Conservation (phyloP, 1,140 invertebrate genomes). For the Nymphalis io region DNA sequence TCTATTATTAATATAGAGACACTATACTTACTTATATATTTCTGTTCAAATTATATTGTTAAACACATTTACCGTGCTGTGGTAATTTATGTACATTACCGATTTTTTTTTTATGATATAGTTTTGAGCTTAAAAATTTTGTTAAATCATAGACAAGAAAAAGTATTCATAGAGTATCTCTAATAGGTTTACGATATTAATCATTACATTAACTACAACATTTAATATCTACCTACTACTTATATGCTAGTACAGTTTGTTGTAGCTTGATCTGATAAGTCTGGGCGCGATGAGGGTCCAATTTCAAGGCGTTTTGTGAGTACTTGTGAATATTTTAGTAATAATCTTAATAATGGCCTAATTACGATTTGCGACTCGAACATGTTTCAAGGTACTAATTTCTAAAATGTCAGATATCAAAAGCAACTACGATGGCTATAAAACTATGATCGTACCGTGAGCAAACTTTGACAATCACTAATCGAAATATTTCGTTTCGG, state of each 20-base stretch:
- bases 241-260: conserved; percentile 23
- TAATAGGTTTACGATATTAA: conserved; percentile 18
- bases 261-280: conserved; percentile 24
- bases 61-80: conserved; percentile 16
- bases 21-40: conserved; percentile 18
- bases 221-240: conserved; percentile 32
- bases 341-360: too few species aligned
- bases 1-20: conserved; percentile 17
- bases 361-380: too few species aligned
- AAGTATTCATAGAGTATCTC: conserved; percentile 24
- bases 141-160: conserved; percentile 23
- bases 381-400: too few species aligned
- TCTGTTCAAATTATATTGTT: conserved; percentile 18
- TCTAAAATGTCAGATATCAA: too few species aligned
- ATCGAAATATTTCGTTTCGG: too few species aligned
- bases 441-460: too few species aligned
- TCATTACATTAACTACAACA: conserved; percentile 33
- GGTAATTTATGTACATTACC: conserved; percentile 32
- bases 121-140: conserved; percentile 26
- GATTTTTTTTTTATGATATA: conserved; percentile 23
- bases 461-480: too few species aligned
- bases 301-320: too few species aligned
- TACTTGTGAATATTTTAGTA: background rate
- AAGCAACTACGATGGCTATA: too few species aligned
- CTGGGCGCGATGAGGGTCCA: background rate